A percentile compares a stretch with the other conserved stretches of the same genome.
Conservation (phyloP, 2,113 vertebrate genomes). For the Ameiurus melas region DNA sequence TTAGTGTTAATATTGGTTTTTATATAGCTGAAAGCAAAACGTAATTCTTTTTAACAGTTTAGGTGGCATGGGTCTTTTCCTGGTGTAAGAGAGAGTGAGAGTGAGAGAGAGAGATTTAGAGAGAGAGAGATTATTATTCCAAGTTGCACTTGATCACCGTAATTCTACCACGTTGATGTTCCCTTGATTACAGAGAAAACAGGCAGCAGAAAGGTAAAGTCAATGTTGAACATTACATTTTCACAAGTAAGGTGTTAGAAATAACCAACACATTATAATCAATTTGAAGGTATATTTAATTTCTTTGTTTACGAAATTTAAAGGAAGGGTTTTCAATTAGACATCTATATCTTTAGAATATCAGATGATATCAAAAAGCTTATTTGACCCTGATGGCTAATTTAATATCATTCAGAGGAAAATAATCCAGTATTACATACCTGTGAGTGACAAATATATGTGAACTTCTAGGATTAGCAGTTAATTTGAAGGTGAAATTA, state of each 20-base stretch:
- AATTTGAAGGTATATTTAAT: not conserved
- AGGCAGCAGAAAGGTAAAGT: not conserved
- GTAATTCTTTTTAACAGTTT: not conserved
- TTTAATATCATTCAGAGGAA: not conserved
- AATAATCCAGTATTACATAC: too few species aligned
- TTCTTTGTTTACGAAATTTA: not conserved
- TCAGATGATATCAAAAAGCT: too few species aligned
- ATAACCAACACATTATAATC: not conserved
- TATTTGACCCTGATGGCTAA: not conserved
- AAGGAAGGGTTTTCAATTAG: not conserved
- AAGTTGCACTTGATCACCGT: not conserved
- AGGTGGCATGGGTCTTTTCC: not conserved
- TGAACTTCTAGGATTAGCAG: too few species aligned
- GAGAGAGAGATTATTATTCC: not conserved
- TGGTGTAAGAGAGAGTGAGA: not conserved
- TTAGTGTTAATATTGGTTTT: not conserved
- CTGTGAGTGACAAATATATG: too few species aligned
- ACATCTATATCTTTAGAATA: not conserved
- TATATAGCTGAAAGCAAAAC: not conserved
- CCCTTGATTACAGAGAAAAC: not conserved
- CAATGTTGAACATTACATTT: not conserved
- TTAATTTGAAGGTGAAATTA: too few species aligned
- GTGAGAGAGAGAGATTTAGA: not conserved
- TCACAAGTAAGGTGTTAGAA: not conserved
- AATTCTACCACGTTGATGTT: not conserved